Percentiles rank a stretch among this genome's conserved stretches.
These are phyloP conservation scores for Gracilinanus agilis DNA, from an alignment of 2,113 vertebrate genomes.

Conservation along the genomic window DNA sequence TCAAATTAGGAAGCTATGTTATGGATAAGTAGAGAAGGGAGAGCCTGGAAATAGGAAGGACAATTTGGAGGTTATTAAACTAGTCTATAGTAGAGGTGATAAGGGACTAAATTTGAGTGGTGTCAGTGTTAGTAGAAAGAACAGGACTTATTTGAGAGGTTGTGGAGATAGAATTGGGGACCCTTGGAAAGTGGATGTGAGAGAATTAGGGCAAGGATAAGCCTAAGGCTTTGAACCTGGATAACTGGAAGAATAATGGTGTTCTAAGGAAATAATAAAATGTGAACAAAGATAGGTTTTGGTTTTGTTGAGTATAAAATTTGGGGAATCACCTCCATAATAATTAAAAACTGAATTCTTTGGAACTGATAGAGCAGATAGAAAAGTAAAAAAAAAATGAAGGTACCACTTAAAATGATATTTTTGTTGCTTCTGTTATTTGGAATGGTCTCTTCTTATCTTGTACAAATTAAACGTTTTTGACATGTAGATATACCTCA, in stretches of 20 bases:
- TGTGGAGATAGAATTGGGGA: background rate
- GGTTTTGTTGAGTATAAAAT: background rate
- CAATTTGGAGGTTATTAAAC: background rate
- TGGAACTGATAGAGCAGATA: background rate
- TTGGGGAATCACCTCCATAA: background rate
- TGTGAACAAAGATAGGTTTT: background rate
- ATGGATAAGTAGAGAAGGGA: background rate
- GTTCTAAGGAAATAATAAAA: background rate
- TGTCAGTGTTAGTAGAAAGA: background rate
- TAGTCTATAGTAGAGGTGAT: background rate
- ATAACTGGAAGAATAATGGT: background rate
- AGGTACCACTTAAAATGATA: background rate
- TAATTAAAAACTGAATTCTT: background rate
- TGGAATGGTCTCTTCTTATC: background rate
- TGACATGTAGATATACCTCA: background rate
- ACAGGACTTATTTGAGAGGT: background rate
- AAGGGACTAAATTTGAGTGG: background rate
- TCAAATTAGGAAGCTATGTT: background rate
- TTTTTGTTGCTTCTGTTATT: background rate
- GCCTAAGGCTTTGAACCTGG: background rate
- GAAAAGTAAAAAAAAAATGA: background rate
- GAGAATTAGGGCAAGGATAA: background rate
- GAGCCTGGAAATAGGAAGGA: background rate
- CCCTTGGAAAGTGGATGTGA: background rate
- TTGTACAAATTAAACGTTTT: background rate